Percentiles rank a stretch among this genome's conserved stretches.
Evolutionary conservation across 2,113 vertebrate genomes (phyloP).

Genomic region (Odocoileus hemionus): DNA sequence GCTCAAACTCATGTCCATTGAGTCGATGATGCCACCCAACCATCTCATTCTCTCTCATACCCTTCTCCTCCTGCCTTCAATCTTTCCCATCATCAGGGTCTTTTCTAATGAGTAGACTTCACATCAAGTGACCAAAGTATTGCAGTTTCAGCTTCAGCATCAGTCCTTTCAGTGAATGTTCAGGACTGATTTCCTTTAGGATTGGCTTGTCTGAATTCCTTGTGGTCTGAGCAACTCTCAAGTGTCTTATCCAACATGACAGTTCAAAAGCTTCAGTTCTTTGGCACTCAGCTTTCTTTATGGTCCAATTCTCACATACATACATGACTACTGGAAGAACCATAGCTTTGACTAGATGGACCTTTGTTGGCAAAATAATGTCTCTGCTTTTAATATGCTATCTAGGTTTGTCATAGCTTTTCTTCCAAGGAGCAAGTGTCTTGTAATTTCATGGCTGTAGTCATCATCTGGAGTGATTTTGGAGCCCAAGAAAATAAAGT

Average conservation of each 20-base stretch:
- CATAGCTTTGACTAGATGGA: neutral
- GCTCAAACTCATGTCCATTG: neutral
- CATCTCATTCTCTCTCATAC: neutral
- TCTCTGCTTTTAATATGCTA: neutral
- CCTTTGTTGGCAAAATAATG: neutral
- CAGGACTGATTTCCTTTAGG: neutral
- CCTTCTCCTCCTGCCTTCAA: neutral
- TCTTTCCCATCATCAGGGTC: neutral
- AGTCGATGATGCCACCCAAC: rapidly evolving
- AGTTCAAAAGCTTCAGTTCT: neutral
- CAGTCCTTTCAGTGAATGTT: neutral
- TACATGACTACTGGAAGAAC: neutral
- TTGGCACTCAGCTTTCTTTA: neutral
- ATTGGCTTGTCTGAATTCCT: neutral
- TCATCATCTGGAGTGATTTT: neutral
- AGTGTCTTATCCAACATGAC: neutral
- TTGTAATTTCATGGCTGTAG: neutral
- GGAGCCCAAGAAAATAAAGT: neutral
- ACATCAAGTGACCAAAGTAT: neutral
- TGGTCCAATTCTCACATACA: neutral
- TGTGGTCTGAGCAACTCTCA: neutral
- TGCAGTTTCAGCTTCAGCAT: neutral
- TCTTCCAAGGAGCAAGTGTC: neutral
- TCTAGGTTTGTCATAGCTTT: neutral
- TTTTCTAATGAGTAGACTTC: neutral